Base-by-base conservation (phyloP, 2,888 invertebrate species). In the Drosophila bunnanda region DNA sequence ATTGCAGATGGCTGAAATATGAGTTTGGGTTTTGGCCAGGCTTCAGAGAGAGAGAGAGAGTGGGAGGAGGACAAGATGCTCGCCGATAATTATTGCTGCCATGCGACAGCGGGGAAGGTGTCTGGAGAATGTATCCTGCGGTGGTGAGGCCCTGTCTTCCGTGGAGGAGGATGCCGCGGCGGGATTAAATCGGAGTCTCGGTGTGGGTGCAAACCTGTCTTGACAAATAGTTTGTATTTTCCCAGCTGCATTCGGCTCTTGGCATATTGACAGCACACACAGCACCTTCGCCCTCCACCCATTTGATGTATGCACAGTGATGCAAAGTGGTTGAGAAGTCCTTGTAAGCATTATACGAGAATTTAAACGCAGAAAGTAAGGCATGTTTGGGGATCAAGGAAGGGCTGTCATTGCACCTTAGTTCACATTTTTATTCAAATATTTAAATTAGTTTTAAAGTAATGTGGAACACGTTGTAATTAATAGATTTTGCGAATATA, bases 1-100 rank as follows among this genome's bases (percentile, higher is more conserved):
- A 87, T 87, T 83, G 71, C 62, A 74, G 74, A 54, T 43, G 48
- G 43, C 52, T 87, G 72, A 86, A 82, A 87, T 82, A 81, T 81
- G 80, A 61, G 38, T 65, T 44, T 41, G 61, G 43, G 25, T 22
- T 50, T 50, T 34, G 15, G 50, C 32, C 48, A 17, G 30, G 8
- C n/a, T n/a, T n/a, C n/a, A 4, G 43, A 7, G 7, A 30, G 30
- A n/a, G 38, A 9, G 38, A 12, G 17, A 17, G 8, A 4, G 32
- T 9, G 20, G 30, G 50, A 32, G 68, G 3, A 12, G 44, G 6
- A 17, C 50, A 34, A 62, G 39, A 17, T 10, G 17, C 41, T 28
- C 12, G 17, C 34, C 56, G 48, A 68, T 67, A 66, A 66, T 66
- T 66, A 66, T 46, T 32, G 12, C 60, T 20, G 58, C 12, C 28